These are phyloP conservation scores for Autographa gamma DNA, from an alignment of 2,888 invertebrate genomes.

Conservation along the genomic window DNA sequence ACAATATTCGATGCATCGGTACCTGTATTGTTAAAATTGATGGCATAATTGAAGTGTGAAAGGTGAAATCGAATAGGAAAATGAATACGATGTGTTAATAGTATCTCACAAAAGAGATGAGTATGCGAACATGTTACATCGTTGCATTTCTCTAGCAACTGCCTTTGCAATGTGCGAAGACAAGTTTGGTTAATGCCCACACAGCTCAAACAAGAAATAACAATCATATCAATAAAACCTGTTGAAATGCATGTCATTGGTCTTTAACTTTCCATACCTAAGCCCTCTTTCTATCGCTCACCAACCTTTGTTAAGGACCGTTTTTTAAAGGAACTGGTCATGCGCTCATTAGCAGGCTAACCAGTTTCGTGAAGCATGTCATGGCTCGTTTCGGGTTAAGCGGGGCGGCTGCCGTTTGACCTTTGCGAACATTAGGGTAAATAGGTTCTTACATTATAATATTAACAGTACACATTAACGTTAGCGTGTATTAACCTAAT, in stretches of 20 bases:
- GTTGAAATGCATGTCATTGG: conserved; percentile 5
- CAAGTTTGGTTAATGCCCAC: neutral
- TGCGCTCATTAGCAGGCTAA: conserved; percentile 13
- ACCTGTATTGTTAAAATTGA: conserved; percentile 3
- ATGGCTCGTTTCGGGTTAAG: conserved; percentile 16
- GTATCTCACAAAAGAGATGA: neutral
- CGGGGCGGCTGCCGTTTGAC: conserved; percentile 23
- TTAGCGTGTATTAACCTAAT: conserved; percentile 15
- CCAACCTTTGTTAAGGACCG: conserved; percentile 6
- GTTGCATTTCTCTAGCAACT: neutral
- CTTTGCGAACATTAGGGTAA: conserved; percentile 29
- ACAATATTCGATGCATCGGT: conserved; percentile 11
- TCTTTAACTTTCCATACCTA: neutral
- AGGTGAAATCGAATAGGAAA: conserved; percentile 4
- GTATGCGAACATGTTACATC: neutral
- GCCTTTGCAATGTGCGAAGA: neutral
- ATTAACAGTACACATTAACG: conserved; percentile 32
- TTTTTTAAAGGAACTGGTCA: conserved; percentile 19
- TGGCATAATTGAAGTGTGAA: conserved; percentile 4
- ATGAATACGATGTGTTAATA: conserved; percentile 4
- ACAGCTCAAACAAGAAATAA: neutral
- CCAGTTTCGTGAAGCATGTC: conserved; percentile 15
- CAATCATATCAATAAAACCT: neutral
- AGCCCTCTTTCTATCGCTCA: neutral
- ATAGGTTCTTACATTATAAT: conserved; percentile 31